Evolutionary conservation across 2,888 invertebrate genomes (phyloP).

Genomic region (Liodrosophila aerea): DNA sequence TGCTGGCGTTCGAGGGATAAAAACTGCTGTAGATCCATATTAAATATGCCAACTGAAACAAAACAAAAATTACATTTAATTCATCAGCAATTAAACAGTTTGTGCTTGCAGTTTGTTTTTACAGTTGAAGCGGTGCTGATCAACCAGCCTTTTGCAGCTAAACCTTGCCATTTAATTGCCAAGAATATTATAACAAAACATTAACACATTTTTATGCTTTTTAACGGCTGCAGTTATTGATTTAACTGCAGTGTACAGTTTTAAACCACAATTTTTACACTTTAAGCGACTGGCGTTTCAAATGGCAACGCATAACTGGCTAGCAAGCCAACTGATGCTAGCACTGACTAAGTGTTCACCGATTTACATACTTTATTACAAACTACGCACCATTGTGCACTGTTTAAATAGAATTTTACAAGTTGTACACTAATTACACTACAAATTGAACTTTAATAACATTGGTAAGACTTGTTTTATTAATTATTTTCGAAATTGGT

Average conservation of each 20-base stretch:
- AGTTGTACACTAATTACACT: neutral
- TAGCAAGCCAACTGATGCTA: constrained; percentile 13
- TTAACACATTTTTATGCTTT: too few species aligned
- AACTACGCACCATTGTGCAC: constrained; percentile 8
- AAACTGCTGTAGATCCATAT: constrained; percentile 72
- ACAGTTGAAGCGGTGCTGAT: too few species aligned
- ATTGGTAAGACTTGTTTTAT: constrained; percentile 2
- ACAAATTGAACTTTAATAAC: neutral
- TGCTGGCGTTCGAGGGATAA: constrained; percentile 60
- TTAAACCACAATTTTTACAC: too few species aligned
- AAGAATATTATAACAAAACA: too few species aligned
- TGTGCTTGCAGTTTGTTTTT: too few species aligned
- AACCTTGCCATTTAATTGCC: neutral
- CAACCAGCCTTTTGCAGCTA: too few species aligned
- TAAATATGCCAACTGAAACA: neutral
- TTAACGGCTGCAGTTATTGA: neutral
- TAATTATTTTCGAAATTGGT: constrained; percentile 37
- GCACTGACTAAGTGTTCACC: constrained; percentile 15
- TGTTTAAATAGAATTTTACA: neutral
- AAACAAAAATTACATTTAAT: neutral
- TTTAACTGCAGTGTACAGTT: too few species aligned
- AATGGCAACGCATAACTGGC: neutral
- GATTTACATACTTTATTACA: constrained; percentile 14
- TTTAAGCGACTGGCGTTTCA: too few species aligned
- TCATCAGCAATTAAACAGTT: too few species aligned